Percentiles rank a stretch among this genome's conserved stretches.
Evolutionary conservation across 92 coral and sea anemone species (phyloP).

Genomic region (Actinernus sp.): DNA sequence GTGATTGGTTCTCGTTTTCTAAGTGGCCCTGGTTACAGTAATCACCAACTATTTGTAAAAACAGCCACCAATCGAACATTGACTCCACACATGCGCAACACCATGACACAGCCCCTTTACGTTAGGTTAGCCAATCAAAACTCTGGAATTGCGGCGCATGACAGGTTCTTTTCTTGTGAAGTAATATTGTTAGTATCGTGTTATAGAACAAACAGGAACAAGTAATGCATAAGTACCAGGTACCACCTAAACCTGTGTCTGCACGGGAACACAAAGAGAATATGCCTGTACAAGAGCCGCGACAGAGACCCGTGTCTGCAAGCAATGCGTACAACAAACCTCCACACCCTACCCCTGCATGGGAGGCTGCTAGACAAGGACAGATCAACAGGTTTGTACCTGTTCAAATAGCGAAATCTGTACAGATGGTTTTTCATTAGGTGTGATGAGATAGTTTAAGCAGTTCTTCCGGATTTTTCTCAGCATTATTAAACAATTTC

Average conservation of each 20-base stretch:
- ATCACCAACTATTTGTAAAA: no score
- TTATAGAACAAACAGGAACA: constrained; percentile 78
- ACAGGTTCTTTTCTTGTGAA: no score
- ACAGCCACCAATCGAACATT: no score
- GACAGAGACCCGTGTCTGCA: constrained; percentile 88
- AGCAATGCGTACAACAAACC: not conserved
- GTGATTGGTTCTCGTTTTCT: no score
- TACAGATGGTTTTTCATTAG: no score
- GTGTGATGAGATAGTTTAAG: no score
- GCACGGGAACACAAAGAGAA: constrained; percentile 55
- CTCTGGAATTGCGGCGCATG: not conserved
- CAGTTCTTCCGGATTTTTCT: no score
- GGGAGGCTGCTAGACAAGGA: constrained; percentile 96
- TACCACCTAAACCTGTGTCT: constrained; percentile 48
- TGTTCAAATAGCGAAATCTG: not conserved
- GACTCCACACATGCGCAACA: not conserved
- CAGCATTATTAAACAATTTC: no score
- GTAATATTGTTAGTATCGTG: not conserved
- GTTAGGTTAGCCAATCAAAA: not conserved
- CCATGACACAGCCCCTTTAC: not conserved
- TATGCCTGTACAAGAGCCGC: constrained; percentile 36
- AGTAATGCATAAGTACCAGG: constrained; percentile 91
- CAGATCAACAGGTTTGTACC: constrained; percentile 77
- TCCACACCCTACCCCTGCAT: constrained; percentile 57
- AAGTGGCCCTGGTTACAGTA: no score